phyloP scores from a whole-genome alignment of 1,140 invertebrate species.

The Drosophila sturtevanti region DNA sequence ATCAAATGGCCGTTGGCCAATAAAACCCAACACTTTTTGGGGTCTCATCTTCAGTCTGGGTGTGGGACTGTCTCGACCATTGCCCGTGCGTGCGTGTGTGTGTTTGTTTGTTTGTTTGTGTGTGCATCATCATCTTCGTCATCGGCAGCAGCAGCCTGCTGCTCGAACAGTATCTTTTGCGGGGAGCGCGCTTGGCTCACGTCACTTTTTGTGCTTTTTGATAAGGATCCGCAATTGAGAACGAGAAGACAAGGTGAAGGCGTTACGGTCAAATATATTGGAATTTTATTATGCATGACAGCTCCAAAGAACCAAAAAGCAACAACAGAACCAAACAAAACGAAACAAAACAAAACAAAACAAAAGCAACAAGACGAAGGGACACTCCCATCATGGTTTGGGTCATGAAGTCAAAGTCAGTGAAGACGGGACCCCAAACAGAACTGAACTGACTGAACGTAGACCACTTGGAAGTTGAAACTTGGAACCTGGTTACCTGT shows the following conservation, averaged over 20 bases:
- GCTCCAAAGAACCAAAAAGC: slow-evolving; percentile 48
- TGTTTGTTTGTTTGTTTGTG: slow-evolving; percentile 21
- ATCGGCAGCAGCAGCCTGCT: slow-evolving; percentile 3
- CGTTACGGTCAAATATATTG: slow-evolving; percentile 75
- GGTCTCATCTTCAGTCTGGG: slow-evolving; percentile 14
- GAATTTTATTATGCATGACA: slow-evolving; percentile 81
- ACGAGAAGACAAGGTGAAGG: slow-evolving; percentile 60
- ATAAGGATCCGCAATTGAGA: slow-evolving; percentile 77
- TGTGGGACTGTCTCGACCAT: slow-evolving; percentile 33
- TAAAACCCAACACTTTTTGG: slow-evolving; percentile 48
- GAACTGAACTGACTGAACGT: slow-evolving; percentile 4
- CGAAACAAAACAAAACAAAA: slow-evolving; percentile 37
- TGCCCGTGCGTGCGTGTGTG: slow-evolving; percentile 1
- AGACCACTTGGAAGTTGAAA: slow-evolving; percentile 19
- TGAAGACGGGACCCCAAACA: neutral
- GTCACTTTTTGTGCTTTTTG: slow-evolving; percentile 75
- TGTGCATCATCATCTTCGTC: slow-evolving; percentile 62
- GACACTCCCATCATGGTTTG: slow-evolving; percentile 63
- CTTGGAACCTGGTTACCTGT: slow-evolving; percentile 56
- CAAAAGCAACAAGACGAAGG: slow-evolving; percentile 51
- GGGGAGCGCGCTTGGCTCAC: slow-evolving; percentile 44
- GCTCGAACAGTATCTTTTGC: slow-evolving; percentile 2
- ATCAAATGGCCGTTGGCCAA: slow-evolving; percentile 50
- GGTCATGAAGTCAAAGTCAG: slow-evolving; percentile 50
- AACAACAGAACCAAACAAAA: slow-evolving; percentile 25